phyloP scores from a whole-genome alignment of 2,113 vertebrate species.

The Prinia subflava region DNA sequence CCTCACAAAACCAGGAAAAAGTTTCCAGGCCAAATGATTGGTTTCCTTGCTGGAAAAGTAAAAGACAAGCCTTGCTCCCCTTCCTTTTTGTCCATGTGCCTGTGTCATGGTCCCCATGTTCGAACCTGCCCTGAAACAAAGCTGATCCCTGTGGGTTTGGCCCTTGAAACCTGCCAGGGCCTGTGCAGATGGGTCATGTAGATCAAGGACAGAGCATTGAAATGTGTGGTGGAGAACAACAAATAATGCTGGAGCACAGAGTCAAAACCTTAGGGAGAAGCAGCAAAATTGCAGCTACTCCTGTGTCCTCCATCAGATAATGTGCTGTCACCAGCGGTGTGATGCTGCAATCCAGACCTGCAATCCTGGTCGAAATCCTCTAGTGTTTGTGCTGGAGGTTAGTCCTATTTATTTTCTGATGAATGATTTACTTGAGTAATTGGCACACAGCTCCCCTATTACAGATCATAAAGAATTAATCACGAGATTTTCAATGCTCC shows the following conservation, averaged over 20 bases:
- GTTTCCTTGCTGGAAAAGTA: not conserved
- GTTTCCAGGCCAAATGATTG: not conserved
- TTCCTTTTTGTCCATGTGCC: not conserved
- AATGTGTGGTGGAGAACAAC: not conserved
- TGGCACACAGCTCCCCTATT: conserved; percentile 59
- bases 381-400: conserved; percentile 61
- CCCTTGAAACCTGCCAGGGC: not conserved
- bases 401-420: conserved; percentile 68
- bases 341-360: conserved; percentile 42
- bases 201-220: not conserved
- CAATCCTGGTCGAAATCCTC: conserved; percentile 39
- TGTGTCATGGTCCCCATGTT: not conserved
- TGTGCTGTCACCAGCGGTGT: not conserved
- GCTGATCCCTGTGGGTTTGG: not conserved
- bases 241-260: not conserved
- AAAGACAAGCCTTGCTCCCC: not conserved
- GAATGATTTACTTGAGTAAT: conserved; percentile 68
- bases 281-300: not conserved
- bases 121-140: not conserved
- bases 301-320: conserved; percentile 3
- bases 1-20: not conserved
- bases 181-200: not conserved
- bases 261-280: not conserved
- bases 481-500: conserved; percentile 57
- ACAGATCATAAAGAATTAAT: conserved; percentile 70